Evolutionary conservation across 2,797 vertebrate species (phyloP), one percentile per base, ranked within the genome.

Genomic region (Sitta carolinensis): DNA sequence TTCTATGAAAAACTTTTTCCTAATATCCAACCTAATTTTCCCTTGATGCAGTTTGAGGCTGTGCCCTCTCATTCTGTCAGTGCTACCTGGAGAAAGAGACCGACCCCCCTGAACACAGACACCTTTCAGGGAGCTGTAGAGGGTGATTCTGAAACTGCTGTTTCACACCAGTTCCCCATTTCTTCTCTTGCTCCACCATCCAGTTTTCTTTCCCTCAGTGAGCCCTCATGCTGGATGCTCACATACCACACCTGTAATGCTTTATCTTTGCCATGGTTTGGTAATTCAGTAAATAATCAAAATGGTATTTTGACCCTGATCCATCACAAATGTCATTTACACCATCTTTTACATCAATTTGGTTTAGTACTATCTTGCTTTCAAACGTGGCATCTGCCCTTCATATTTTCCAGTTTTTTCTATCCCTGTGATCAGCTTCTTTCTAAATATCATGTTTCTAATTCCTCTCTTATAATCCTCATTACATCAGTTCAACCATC

Each of bases 331-430:
- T 62, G 25, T 34, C 3, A 80, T 75, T 92, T 75, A 48, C 34
- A 70, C 21, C 10, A 32, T 43, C 70, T 84, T 89, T 84, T 80
- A 40, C 38, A 57, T 79, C 15, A 27, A 0, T 48, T 88, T 81
- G 70, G 34, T 40, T 85, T 62, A 50, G 42, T 67, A 27, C 29
- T 52, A 3, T 52, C 67, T 61, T 70, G n/a, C 51, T 93, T 95
- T 95, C 61, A 78, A 16, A 68, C 0, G 0, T 32, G 27, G 25
- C 73, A 73, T 82, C 59, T 90, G 50, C 43, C 78, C 43, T 52
- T 89, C 34, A 26, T 83, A 51, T 85, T 89, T 89, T 93, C 64
- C 66, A 85, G 32, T 87, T 40, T 29, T 87, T 73, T 77, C 17
- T 13, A 16, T 61, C 64, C 30, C 61, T 75, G 50, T 78, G 90